Conservation (phyloP, 2,888 invertebrate species). For the Xestia ashworthii region DNA sequence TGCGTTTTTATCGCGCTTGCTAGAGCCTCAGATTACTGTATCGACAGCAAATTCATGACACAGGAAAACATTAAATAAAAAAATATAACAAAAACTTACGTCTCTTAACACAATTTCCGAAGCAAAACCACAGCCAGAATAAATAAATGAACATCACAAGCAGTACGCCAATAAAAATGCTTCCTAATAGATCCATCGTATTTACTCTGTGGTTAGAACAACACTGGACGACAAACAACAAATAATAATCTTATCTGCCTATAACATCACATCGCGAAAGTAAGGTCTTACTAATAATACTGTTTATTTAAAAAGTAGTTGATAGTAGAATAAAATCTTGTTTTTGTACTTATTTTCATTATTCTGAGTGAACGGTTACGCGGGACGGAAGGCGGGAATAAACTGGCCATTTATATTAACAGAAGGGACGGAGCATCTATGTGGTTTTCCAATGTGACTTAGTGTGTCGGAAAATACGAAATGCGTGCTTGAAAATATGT, state of each 20-base stretch:
- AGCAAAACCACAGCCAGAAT: conserved; percentile 88
- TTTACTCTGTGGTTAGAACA: conserved; percentile 45
- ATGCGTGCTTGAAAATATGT: not conserved
- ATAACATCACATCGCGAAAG: conserved; percentile 35
- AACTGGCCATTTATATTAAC: conserved; percentile 31
- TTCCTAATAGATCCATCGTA: conserved; percentile 77
- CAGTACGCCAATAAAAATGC: conserved; percentile 72
- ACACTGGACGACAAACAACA: conserved; percentile 45
- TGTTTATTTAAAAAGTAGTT: conserved; percentile 19
- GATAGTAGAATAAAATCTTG: conserved; percentile 5
- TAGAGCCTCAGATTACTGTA: not conserved
- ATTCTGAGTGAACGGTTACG: conserved; percentile 18
- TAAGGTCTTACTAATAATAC: conserved; percentile 21
- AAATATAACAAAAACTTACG: conserved; percentile 73
- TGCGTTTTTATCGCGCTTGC: too few species aligned
- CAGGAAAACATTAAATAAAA: not conserved
- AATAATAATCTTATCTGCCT: conserved; percentile 53
- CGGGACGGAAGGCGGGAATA: conserved; percentile 17
- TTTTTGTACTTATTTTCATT: not conserved
- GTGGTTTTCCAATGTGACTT: conserved; percentile 55
- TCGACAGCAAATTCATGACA: not conserved
- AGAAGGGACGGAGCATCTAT: conserved; percentile 10
- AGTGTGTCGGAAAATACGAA: conserved; percentile 54
- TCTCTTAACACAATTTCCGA: conserved; percentile 77
- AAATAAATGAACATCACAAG: conserved; percentile 81